Evolutionary conservation across 2,888 invertebrate species (phyloP), one percentile per base, ranked within the genome.

Genomic region (Pseudoips prasinana): DNA sequence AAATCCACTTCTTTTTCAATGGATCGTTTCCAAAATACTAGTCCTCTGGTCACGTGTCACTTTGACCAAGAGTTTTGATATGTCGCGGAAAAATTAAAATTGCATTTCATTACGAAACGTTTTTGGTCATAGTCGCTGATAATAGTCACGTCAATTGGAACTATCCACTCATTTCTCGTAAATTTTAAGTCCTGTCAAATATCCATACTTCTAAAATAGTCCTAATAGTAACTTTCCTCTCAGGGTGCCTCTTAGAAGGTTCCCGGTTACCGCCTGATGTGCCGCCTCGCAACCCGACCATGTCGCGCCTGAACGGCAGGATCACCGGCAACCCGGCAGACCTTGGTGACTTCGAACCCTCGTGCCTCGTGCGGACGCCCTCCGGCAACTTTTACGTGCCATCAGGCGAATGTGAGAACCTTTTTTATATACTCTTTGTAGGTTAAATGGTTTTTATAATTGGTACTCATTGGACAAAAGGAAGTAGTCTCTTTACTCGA

Each of bases 331-430:
- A 95, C 85, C 94, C 94, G 60, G 93, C 92, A 62, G 93, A 93
- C 77, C 89, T 93, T 58, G 90, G 88, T 59, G 96, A 96, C 84
- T 95, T 96, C 83, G 96, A 96, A 85, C 95, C 96, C 61, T 95
- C 96, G 75, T 96, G 96, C 82, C 92, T 96, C 71, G 96, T 96
- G 68, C 92, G 96, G 82, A 96, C 96, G 55, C 95, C 96, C 59
- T 96, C 96, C 60, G 96, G 96, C 79, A 96, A 96, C 90, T 95
- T 96, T 79, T 96, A 96, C 91, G 96, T 96, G 92, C 96, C 96
- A 82, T 94, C 95, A 90, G 94, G 93, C 90, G 60, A 63, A 63
- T 58, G 71, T 66, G 58, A 55, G 64, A 59, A 50, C 46, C 50
- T 47, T 60, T 64, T 50, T 35, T 41, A 33, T 29, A 11, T 20